Conservation (phyloP, 2,797 vertebrate genomes). For the Delichon dasypus region DNA sequence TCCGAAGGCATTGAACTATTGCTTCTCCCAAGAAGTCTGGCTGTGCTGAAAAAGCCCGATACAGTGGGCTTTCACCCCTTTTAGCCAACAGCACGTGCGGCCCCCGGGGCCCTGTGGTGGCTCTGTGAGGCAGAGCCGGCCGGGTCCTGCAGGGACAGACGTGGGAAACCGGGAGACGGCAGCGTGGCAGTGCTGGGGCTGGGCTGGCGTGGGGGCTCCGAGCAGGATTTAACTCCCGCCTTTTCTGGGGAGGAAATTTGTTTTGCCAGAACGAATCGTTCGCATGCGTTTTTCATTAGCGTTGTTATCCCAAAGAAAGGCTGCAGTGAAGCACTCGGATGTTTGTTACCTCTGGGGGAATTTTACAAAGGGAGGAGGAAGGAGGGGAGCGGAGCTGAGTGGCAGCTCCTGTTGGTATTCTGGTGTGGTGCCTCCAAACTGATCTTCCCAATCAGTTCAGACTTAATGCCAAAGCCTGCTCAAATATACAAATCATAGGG, state of each 20-base stretch:
- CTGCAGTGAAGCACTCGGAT: not conserved
- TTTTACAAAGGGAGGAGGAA: not conserved
- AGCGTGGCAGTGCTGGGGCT: not conserved
- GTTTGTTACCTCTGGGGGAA: slow-evolving; percentile 5
- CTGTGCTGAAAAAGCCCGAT: not conserved
- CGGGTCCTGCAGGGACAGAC: not conserved
- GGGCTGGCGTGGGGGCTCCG: not conserved
- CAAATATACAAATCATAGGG: slow-evolving; percentile 2
- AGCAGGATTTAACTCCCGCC: not conserved
- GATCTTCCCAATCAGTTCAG: slow-evolving; percentile 56
- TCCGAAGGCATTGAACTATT: not conserved
- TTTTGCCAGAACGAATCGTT: slow-evolving; percentile 50
- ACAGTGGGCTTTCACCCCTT: not conserved
- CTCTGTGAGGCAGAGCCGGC: not conserved
- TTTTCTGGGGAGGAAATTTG: slow-evolving; percentile 42
- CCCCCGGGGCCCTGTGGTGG: fast-evolving
- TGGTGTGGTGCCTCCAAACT: not conserved
- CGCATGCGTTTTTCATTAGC: slow-evolving; percentile 53
- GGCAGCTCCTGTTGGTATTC: slow-evolving; percentile 46
- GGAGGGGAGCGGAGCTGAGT: not conserved
- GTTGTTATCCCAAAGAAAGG: slow-evolving; percentile 48
- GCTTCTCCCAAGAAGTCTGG: not conserved
- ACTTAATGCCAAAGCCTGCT: slow-evolving; percentile 49
- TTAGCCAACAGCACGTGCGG: not conserved
- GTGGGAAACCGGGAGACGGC: fast-evolving